Base-by-base conservation (phyloP, 2,888 invertebrate species). In the Andrena fulva region DNA sequence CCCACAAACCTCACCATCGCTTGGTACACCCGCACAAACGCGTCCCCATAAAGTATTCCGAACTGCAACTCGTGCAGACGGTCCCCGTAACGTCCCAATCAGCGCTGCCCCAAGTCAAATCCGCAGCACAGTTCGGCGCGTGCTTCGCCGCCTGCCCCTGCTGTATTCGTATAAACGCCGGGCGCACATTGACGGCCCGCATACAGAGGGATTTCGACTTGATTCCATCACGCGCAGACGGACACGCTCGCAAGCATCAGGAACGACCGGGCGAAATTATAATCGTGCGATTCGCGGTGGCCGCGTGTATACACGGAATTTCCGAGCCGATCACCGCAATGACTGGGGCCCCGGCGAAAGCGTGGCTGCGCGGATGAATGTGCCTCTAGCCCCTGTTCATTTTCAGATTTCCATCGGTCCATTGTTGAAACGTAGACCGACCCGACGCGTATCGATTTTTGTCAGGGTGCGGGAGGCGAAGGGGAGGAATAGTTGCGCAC, bases 191-290 rank as follows among this genome's bases (percentile, higher is more conserved):
- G 67, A 20, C 31, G 10, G 52, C 56, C 56, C 56, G 56, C 56
- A 20, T 52, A 52, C 20, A 67, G 27, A 12, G 52, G 52, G 50
- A 67, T 67, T 67, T 52, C 67, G 33, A 52, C 67, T 67, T 67
- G 67, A 67, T 52, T 67, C 67, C 52, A 52, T 67, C 67, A 33
- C 31, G 52, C 67, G 16, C 52, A 67, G 67, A 52, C 52, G 33
- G 50, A 33, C 56, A 56, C 54, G 67, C 54, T 68, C 54, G 1
- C 54, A 54, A 68, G 54, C 54, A 24, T 68, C 67, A 54, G 31
- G 67, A 54, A 68, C 33, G 67, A 68, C 48, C 33, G 27, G 16
- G 12, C 54, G 67, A 68, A 68, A 68, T 68, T 54, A 68, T 68
- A 54, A 68, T 68, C 67, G 33, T 33, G 67, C 33, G 52, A 68